These are phyloP conservation scores for Centropus unirufus DNA, from an alignment of 2,113 vertebrate genomes.

Conservation along the genomic window DNA sequence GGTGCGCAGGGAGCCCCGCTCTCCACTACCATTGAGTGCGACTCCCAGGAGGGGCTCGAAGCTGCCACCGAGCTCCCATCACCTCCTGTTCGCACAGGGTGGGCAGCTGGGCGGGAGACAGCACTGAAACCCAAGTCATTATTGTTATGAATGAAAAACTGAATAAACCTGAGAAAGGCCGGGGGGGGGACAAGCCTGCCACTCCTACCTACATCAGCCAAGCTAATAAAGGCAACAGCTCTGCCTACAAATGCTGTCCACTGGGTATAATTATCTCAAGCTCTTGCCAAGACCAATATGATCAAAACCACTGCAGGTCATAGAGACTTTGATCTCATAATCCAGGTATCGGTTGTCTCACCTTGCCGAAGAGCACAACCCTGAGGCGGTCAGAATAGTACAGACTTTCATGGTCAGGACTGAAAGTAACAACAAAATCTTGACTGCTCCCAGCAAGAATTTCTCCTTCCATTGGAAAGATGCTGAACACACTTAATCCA, in stretches of 20 bases:
- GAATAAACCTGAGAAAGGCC: not conserved
- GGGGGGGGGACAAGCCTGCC: not conserved
- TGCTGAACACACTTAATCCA: constrained; percentile 86
- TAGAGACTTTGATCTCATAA: not conserved
- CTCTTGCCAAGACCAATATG: not conserved
- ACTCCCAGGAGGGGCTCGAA: not conserved
- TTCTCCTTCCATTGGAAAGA: constrained; percentile 79
- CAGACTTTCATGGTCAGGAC: constrained; percentile 87
- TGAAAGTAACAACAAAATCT: constrained; percentile 86
- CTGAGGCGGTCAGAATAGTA: constrained; percentile 84
- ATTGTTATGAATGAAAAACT: not conserved
- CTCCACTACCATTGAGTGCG: not conserved
- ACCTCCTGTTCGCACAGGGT: rapidly evolving
- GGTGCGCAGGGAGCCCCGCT: rapidly evolving
- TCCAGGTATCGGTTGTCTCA: constrained; percentile 11
- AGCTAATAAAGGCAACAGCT: not conserved
- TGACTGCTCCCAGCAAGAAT: constrained; percentile 77
- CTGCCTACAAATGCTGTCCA: not conserved
- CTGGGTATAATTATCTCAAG: not conserved
- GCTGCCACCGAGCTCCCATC: not conserved
- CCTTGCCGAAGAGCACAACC: constrained; percentile 85
- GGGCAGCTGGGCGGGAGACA: not conserved
- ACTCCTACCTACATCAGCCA: not conserved
- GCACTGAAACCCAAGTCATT: not conserved
- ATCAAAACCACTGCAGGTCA: not conserved